Evolutionary conservation across 2,113 vertebrate species (phyloP).

Genomic region (Burhinus oedicnemus): DNA sequence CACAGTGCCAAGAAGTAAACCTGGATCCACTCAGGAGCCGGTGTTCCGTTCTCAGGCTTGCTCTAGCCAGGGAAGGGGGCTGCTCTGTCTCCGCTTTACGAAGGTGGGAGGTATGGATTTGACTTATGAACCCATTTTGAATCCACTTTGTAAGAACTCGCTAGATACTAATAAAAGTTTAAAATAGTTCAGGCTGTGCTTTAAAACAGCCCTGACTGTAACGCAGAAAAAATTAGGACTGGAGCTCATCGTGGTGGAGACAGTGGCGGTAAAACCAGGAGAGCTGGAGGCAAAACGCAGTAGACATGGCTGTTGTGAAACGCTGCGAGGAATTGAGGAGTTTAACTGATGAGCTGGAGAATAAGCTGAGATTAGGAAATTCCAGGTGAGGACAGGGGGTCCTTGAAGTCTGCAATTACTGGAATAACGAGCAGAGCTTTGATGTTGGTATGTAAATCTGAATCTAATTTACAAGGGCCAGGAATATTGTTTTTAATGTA

Average conservation of each 20-base stretch:
- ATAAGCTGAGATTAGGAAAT: background rate
- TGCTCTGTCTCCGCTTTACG: background rate
- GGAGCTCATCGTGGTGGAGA: background rate
- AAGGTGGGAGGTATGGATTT: background rate
- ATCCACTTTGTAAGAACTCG: slow-evolving; percentile 8
- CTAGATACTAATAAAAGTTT: background rate
- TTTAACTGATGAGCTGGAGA: background rate
- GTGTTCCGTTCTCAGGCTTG: background rate
- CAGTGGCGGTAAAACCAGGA: background rate
- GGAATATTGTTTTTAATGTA: background rate
- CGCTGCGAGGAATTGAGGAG: accelerated
- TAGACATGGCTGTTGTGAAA: background rate
- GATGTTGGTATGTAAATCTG: background rate
- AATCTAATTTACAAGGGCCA: background rate
- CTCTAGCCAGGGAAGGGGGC: background rate
- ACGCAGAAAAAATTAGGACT: background rate
- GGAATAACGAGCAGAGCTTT: background rate
- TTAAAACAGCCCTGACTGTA: background rate
- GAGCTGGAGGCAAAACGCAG: background rate
- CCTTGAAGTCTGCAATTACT: background rate
- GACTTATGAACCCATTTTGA: background rate
- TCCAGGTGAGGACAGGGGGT: background rate
- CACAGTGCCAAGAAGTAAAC: background rate
- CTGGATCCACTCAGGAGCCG: background rate
- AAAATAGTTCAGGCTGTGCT: slow-evolving; percentile 5